Evolutionary conservation across 2,797 vertebrate species (phyloP).

Genomic region (Dicrostonyx torquatus): DNA sequence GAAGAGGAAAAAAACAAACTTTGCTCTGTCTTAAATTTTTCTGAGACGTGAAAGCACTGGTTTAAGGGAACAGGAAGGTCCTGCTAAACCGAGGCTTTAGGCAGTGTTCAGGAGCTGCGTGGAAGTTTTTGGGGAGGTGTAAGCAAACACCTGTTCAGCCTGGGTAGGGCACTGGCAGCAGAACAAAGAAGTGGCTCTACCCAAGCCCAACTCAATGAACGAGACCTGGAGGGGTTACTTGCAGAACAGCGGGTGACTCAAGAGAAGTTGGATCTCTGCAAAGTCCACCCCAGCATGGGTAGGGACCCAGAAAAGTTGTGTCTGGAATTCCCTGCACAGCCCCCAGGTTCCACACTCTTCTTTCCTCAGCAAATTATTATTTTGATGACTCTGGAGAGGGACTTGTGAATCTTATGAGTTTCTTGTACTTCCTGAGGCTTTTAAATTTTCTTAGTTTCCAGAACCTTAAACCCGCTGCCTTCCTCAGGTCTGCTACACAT

Average conservation of each 20-base stretch:
- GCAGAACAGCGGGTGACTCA: not conserved
- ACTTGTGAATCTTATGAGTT: not conserved
- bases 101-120: not conserved
- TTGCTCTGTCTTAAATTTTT: slow-evolving; percentile 26
- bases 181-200: not conserved
- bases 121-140: not conserved
- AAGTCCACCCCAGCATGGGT: not conserved
- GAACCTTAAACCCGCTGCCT: not conserved
- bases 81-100: not conserved
- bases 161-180: no score
- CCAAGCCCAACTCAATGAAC: not conserved
- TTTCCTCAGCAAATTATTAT: not conserved
- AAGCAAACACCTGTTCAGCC: not conserved
- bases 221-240: not conserved
- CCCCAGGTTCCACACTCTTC: not conserved
- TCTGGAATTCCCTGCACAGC: not conserved
- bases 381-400: not conserved
- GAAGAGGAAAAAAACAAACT: not conserved
- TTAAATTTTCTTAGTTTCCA: not conserved
- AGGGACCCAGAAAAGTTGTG: not conserved
- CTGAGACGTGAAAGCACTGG: not conserved
- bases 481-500: not conserved
- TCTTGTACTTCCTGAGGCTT: not conserved
- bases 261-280: no score
- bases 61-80: accelerated